Evolutionary conservation across 1,140 invertebrate genomes (phyloP).

Genomic region (Halesus radiatus): DNA sequence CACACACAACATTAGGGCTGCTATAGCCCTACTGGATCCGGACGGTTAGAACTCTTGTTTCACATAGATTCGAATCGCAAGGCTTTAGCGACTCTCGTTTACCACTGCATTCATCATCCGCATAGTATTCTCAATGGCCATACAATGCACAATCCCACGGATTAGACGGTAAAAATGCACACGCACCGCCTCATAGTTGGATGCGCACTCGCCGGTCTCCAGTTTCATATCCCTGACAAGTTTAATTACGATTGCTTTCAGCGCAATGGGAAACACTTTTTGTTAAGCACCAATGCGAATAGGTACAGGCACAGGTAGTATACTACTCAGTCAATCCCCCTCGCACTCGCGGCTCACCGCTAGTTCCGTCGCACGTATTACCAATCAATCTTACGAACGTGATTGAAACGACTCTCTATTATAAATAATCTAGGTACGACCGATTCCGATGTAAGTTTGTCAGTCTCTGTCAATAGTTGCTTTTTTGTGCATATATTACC

Average conservation of each 20-base stretch:
- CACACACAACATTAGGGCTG: too few relatives aligned
- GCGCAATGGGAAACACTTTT: constrained; percentile 38
- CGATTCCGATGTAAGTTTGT: neutral
- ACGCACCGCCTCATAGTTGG: constrained; percentile 34
- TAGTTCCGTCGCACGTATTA: neutral
- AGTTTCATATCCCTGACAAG: constrained; percentile 43
- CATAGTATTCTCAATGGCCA: neutral
- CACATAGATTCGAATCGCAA: too few relatives aligned
- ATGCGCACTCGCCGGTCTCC: constrained; percentile 33
- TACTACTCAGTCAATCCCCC: neutral
- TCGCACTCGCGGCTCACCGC: constrained; percentile 2
- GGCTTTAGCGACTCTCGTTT: too few relatives aligned
- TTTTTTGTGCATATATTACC: too few relatives aligned
- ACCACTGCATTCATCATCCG: neutral
- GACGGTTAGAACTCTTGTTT: too few relatives aligned
- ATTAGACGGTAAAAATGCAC: constrained; percentile 24
- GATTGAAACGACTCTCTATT: constrained; percentile 13
- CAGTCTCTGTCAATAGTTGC: too few relatives aligned
- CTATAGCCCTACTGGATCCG: too few relatives aligned
- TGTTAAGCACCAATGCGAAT: constrained; percentile 26
- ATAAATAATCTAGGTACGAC: neutral
- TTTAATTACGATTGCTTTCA: constrained; percentile 47
- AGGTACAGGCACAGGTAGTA: neutral
- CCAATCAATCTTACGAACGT: constrained; percentile 14
- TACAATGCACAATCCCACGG: constrained; percentile 20